Base-by-base conservation (phyloP, 2,113 vertebrate genomes). In the Epinephelus lanceolatus region DNA sequence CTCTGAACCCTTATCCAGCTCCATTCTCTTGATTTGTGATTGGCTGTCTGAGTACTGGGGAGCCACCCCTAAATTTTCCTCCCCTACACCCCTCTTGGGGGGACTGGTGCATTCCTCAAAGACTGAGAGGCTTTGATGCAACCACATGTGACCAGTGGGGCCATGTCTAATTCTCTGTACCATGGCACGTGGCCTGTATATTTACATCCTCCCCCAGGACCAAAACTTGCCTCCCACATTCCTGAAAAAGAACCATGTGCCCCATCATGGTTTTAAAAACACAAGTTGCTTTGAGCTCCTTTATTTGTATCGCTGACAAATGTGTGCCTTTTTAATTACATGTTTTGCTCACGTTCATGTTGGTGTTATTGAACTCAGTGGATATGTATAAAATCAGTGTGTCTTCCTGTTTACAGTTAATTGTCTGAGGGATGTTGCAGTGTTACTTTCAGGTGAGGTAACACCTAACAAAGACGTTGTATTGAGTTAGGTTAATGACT, bases 321-420 rank as follows among this genome's bases (percentile, higher is more conserved):
- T 42, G 17, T 71, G 81, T 91, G 78, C 83, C 71, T 92, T 90
- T 74, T 61, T 61, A 80, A 51, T 33, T 10, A 71, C 40, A 30
- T 40, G 8, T 59, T 75, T 56, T 76, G 12, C 78, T 78, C 19
- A 57, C n/a, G 56, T 80, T 84, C 37, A 30, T 55, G 42, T 81
- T 71, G 87, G 69, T 86, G 84, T 69, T 86, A 53, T 75, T 57
- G 84, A 84, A 76, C 66, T 76, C 3, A 45, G 59, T 76, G 61
- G 62, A 66, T 76, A 40, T 89, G 61, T 80, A 25, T 33, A 42
- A 78, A 81, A 76, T 76, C 21, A 13, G 7, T 1, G 55, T 68
- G 79, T 80, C 25, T 75, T 63, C 33, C 76, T 87, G 82, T 92
- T 91, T 87, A 86, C 85, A 82, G 21, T 69, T n/a, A 67, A 45